Percentiles rank a stretch among this genome's conserved stretches.
These are phyloP conservation scores for Cordylochernes scorpioides DNA, from an alignment of 2,888 invertebrate genomes.

Conservation along the genomic window DNA sequence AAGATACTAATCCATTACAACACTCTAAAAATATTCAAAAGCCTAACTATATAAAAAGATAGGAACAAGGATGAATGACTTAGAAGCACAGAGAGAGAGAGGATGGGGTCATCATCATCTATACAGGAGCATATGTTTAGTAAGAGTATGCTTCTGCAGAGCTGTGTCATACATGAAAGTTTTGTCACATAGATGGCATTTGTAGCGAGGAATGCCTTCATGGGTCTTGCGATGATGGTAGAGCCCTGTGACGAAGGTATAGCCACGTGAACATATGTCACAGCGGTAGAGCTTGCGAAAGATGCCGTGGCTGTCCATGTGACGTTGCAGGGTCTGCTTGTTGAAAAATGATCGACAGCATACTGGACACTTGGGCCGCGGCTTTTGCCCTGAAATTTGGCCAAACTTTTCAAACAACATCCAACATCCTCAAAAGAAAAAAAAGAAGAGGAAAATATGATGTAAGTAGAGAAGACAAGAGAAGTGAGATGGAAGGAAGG, in stretches of 20 bases:
- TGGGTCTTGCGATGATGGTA: slow-evolving; percentile 3
- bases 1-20: no score
- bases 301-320: slow-evolving; percentile 2
- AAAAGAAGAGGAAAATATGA: no score
- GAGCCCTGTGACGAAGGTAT: slow-evolving; percentile 2
- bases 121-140: slow-evolving; percentile 1
- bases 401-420: no score
- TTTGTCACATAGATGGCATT: slow-evolving; percentile 2
- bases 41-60: no score
- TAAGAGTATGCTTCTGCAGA: slow-evolving; percentile 1
- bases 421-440: no score
- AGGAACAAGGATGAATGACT: no score
- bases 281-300: slow-evolving; percentile 1
- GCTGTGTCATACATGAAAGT: slow-evolving; percentile 2
- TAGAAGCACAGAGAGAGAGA: no score
- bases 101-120: no score
- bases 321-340: slow-evolving; percentile 3
- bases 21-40: no score
- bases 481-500: no score
- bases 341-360: slow-evolving; percentile 2
- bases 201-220: slow-evolving; percentile 2
- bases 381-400: no score
- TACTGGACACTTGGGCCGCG: slow-evolving; percentile 2
- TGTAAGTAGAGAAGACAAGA: no score
- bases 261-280: slow-evolving; percentile 1